Base-by-base conservation (phyloP, 2,797 vertebrate genomes). In the Lagocephalus sceleratus region DNA sequence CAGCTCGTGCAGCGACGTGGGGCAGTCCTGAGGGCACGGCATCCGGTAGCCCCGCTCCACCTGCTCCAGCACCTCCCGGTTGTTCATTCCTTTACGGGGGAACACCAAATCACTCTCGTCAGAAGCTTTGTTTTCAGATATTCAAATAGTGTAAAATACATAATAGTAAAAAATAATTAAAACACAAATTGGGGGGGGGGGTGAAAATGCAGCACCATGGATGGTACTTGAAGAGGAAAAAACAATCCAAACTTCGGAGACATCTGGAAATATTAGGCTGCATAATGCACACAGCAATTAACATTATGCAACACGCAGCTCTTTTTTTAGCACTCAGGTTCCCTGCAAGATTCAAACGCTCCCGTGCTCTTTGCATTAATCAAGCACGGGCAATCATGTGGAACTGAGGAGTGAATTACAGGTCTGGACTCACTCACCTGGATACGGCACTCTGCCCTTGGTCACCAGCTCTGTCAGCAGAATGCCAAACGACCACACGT, bases 401-500 rank as follows among this genome's bases (percentile, higher is more conserved):
- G 44, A 50, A 49, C 5, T 58, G 52, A 67, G 45, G 20, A 19
- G 41, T 38, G 51, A 70, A 6, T 21, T 43, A 25, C 41, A 7
- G 23, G 42, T 53, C 26, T 25, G 41, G 39, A 23, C 39, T 0
- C 51, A 40, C 91, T 91, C 86, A 98, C 97, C 97, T 92, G 97
- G 97, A 79, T 99, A 99, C 16, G 97, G 97, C 70, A 99, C 97
- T 86, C 97, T 92, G 68, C 97, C 97, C 91, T 99, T 99, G 63
- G 97, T 99, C 74, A 99, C 97, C 85, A 99, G 91, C 84, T 99
- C 97, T 51, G 97, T 99, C 76, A 99, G 93, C 75, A 99, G 91
- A 85, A 99, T 99, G 63, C 97, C 97, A 54, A 99, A 99, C 29
- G 97, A 99, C 97, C 97, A 99, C 64, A 99, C 97, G 1, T 99